Conservation (phyloP, 2,113 vertebrate genomes). For the Elachura formosa region DNA sequence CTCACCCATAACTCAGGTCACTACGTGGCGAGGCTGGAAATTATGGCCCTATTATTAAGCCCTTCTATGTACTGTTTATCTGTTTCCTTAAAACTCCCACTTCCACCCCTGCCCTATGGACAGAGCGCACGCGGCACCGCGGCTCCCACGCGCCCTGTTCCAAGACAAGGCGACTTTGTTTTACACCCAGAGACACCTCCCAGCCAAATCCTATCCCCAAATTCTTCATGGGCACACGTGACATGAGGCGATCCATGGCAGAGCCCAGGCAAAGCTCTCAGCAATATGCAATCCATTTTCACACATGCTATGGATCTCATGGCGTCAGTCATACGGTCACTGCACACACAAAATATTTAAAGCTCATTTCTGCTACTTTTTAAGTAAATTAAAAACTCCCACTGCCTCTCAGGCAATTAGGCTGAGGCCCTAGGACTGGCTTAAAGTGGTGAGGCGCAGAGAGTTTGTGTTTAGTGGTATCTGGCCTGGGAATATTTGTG, state of each 20-base stretch:
- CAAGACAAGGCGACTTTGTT: slow-evolving; percentile 46
- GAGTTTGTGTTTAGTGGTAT: neutral
- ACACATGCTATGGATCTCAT: neutral
- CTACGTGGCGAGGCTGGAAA: neutral
- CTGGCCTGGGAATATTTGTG: slow-evolving; percentile 22
- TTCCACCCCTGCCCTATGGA: slow-evolving; percentile 1
- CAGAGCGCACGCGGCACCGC: neutral
- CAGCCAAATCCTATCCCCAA: neutral
- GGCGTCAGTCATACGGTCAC: neutral
- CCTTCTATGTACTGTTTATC: slow-evolving; percentile 27
- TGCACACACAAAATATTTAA: neutral
- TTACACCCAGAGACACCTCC: neutral
- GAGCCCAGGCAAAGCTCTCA: neutral
- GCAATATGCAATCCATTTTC: neutral
- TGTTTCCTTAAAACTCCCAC: slow-evolving; percentile 61
- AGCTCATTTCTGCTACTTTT: neutral
- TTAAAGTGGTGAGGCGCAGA: accelerated
- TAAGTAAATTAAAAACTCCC: slow-evolving; percentile 8
- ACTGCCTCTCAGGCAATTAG: slow-evolving; percentile 9
- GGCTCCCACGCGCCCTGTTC: slow-evolving; percentile 47
- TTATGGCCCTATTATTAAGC: neutral
- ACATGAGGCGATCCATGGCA: neutral
- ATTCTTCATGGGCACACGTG: neutral
- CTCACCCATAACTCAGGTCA: neutral
- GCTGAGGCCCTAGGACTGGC: neutral